Evolutionary conservation across 2,113 vertebrate species (phyloP), one percentile per base, ranked within the genome.

Genomic region (Shinisaurus crocodilurus): DNA sequence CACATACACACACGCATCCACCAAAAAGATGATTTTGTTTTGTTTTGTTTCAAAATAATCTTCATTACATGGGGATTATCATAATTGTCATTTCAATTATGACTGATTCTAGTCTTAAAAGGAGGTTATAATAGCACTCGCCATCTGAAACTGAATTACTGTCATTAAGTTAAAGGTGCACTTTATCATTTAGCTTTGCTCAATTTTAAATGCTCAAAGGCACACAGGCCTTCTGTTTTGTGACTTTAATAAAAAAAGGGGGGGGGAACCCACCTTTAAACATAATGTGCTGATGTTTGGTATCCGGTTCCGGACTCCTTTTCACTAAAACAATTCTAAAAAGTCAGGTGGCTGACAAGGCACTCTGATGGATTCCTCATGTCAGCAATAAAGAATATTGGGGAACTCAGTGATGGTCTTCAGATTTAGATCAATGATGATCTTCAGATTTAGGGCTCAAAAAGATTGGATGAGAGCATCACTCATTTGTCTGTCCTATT

Each of bases 41-140:
- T 95, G 27, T 50, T 67, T 95, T 92, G 85, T 95, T 97, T 96
- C 92, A 95, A 93, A 95, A 96, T 95, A 96, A 93, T 93, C 94
- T 94, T 95, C 91, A 90, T 95, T 95, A 93, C 93, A 85, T 86
- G 45, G 92, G 88, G 87, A 93, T 94, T 87, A 92, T 93, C 92
- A 94, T 94, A 96, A 95, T 94, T 94, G 93, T 92, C 94, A 93
- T 95, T 96, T 97, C 93, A 95, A 91, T 94, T 94, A 70, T 79
- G 95, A 95, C 88, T 95, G 92, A 95, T 93, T 95, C 94, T 95
- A 80, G 89, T 95, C 94, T 94, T 95, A 92, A 94, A 95, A 92
- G 93, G 87, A 48, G 79, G 65, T 91, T 60, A 91, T 94, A 89
- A 92, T 92, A 94, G 95, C 87, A 94, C 91, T 94, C 94, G 79